Conservation (phyloP, 1,140 invertebrate genomes). For the Triops cancriformis region DNA sequence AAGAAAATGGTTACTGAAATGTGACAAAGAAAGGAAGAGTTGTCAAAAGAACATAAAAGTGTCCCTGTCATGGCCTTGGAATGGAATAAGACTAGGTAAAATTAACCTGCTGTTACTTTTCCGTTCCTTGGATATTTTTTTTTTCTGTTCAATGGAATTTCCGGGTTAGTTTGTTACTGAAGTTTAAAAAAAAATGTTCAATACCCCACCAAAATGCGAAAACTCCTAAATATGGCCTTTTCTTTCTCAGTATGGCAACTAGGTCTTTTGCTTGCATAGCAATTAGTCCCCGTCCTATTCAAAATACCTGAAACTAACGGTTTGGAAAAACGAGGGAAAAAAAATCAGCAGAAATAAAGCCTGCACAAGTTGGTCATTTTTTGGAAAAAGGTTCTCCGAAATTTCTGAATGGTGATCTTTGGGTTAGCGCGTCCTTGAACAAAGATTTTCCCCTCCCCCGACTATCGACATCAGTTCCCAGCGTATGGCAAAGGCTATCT, state of each 20-base stretch:
- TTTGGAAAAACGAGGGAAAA: background rate
- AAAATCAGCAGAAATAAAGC: background rate
- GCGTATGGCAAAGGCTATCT: background rate
- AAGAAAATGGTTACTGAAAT: background rate
- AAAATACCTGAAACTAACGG: background rate
- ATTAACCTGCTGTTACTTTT: background rate
- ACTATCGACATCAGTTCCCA: slow-evolving; percentile 2
- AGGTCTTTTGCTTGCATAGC: background rate
- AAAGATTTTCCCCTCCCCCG: background rate
- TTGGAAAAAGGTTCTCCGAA: background rate
- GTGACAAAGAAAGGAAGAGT: background rate
- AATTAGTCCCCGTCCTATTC: background rate
- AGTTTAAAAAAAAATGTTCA: background rate
- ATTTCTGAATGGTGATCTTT: background rate
- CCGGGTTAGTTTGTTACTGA: background rate
- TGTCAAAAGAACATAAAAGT: background rate
- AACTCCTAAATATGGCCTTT: background rate
- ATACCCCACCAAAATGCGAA: background rate
- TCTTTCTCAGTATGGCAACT: background rate
- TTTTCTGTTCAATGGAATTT: background rate
- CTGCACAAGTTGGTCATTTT: background rate
- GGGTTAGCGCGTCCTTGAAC: background rate
- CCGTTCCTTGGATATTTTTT: background rate
- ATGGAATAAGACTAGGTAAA: background rate
- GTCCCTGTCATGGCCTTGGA: slow-evolving; percentile 3